These are phyloP conservation scores for Bovichtus diacanthus DNA, from an alignment of 2,797 vertebrate species.

Conservation along the genomic window DNA sequence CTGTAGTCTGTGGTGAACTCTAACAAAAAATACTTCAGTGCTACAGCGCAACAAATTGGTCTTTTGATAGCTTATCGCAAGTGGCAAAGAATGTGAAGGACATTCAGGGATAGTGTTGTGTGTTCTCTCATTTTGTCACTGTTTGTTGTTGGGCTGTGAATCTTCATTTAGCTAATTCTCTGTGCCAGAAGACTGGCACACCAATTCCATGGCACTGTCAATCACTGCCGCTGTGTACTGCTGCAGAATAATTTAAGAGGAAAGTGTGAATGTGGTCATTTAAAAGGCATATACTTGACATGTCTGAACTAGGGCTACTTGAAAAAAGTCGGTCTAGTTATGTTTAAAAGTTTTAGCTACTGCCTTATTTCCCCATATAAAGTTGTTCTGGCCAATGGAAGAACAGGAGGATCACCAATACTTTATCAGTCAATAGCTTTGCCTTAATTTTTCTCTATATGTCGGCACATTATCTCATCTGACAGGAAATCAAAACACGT, in stretches of 20 bases:
- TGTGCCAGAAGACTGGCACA: conserved; percentile 40
- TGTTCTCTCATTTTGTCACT: not conserved
- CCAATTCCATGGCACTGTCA: conserved; percentile 49
- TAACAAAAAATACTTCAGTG: not conserved
- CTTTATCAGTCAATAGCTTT: not conserved
- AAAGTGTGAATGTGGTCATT: conserved; percentile 16
- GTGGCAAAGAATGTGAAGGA: conserved; percentile 7
- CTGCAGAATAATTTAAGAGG: conserved; percentile 28
- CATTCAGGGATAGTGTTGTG: conserved; percentile 5
- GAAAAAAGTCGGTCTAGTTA: not conserved
- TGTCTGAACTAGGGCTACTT: conserved; percentile 6
- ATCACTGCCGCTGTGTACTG: conserved; percentile 15
- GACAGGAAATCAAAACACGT: not conserved
- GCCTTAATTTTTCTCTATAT: not conserved
- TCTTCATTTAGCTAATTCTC: conserved; percentile 53
- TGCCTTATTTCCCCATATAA: not conserved
- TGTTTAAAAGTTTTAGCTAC: not conserved
- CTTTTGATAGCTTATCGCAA: conserved; percentile 32
- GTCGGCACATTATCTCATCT: not conserved
- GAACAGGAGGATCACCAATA: not conserved
- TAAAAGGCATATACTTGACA: conserved; percentile 7
- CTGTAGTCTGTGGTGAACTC: not conserved
- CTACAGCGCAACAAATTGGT: conserved; percentile 11
- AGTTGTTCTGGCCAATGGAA: not conserved
- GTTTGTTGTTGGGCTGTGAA: conserved; percentile 41